Percentiles rank a stretch among this genome's conserved stretches.
phyloP scores from a whole-genome alignment of 2,113 vertebrate species.

The Brachirus orientalis region DNA sequence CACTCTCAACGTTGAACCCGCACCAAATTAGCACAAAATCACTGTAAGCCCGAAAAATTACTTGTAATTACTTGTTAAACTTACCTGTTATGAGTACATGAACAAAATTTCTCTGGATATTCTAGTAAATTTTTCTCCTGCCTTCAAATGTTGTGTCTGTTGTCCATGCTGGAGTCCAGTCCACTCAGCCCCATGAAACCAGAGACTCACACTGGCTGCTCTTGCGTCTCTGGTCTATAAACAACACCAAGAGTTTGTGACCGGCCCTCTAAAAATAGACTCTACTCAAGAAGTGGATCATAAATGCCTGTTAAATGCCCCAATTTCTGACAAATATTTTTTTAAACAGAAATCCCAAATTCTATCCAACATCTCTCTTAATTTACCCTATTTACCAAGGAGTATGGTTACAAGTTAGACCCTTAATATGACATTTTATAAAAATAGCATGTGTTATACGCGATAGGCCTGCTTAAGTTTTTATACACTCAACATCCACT shows the following conservation, averaged over 20 bases:
- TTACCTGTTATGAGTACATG: constrained; percentile 19
- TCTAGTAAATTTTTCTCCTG: background rate
- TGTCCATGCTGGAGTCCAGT: constrained; percentile 24
- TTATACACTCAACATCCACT: no score
- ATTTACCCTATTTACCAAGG: no score
- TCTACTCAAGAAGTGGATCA: background rate
- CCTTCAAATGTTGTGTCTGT: constrained; percentile 16
- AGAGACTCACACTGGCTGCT: constrained; percentile 25
- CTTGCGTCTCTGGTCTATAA: constrained; percentile 28
- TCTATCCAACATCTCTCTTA: rapidly evolving
- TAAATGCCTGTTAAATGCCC: constrained; percentile 6
- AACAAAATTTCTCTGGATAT: constrained; percentile 6
- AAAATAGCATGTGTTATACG: background rate
- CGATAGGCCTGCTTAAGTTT: no score
- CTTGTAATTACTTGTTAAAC: background rate
- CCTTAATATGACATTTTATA: background rate
- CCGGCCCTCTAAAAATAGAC: constrained; percentile 47
- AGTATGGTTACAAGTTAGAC: background rate
- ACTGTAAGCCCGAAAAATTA: background rate
- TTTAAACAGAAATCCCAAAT: background rate
- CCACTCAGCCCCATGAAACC: constrained; percentile 35
- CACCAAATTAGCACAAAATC: background rate
- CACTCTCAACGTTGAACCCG: background rate
- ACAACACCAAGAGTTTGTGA: constrained; percentile 26
- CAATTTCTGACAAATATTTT: background rate